A percentile compares a stretch with the other conserved stretches of the same genome.
These are phyloP conservation scores for Columba guinea DNA, from an alignment of 2,797 vertebrate species.

Conservation along the genomic window DNA sequence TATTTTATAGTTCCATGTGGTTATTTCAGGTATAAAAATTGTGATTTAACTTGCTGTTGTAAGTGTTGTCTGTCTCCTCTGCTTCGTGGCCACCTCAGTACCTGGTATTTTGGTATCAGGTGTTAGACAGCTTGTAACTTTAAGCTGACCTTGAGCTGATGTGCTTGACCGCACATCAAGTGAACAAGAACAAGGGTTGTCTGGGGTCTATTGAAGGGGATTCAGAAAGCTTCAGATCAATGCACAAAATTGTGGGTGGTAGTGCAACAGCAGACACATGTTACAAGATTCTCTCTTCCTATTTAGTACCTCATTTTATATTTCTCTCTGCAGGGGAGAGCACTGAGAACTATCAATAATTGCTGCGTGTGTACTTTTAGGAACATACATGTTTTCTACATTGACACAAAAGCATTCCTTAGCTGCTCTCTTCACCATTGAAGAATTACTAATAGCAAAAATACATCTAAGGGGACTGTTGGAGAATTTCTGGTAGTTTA, in stretches of 20 bases:
- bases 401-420: neutral
- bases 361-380: neutral
- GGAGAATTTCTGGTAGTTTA: neutral
- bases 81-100: neutral
- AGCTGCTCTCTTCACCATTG: neutral
- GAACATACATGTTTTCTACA: neutral
- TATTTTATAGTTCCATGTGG: neutral
- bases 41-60: neutral
- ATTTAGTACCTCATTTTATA: neutral
- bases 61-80: neutral
- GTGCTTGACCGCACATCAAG: rapidly evolving
- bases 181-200: neutral
- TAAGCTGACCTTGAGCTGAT: neutral
- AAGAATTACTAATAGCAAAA: neutral
- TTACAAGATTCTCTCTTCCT: neutral
- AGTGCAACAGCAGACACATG: neutral
- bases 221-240: neutral
- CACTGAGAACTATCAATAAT: neutral
- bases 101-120: neutral
- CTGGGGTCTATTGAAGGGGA: neutral
- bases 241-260: neutral
- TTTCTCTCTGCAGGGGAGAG: neutral
- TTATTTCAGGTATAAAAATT: neutral
- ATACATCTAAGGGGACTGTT: neutral
- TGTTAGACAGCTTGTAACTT: neutral